These are phyloP conservation scores for Ophonus ardosiacus DNA, from an alignment of 2,888 invertebrate species.

Conservation along the genomic window DNA sequence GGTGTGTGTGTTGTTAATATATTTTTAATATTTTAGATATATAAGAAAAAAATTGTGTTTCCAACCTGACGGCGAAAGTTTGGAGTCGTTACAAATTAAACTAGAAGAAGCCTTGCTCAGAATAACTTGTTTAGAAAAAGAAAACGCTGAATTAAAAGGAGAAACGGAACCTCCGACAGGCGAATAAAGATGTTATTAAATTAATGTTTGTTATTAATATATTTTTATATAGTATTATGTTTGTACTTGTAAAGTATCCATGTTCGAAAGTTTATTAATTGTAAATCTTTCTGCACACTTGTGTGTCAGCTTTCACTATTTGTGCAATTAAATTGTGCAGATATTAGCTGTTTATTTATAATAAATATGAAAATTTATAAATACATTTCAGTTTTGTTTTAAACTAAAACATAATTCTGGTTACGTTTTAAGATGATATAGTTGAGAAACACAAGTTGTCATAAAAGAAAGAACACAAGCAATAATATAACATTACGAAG, in stretches of 20 bases:
- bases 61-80: conserved; percentile 73
- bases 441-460: conserved; percentile 21
- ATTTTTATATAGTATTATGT: conserved; percentile 62
- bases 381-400: conserved; percentile 51
- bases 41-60: conserved; percentile 77
- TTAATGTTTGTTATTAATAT: conserved; percentile 56
- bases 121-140: conserved; percentile 81
- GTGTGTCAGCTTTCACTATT: conserved; percentile 29
- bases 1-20: neutral
- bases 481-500: conserved; percentile 67
- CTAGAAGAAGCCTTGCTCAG: conserved; percentile 80
- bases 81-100: conserved; percentile 73
- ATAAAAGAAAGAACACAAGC: conserved; percentile 8
- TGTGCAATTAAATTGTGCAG: conserved; percentile 55
- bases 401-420: conserved; percentile 22
- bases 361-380: conserved; percentile 63
- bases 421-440: conserved; percentile 30
- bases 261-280: conserved; percentile 52
- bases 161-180: conserved; percentile 54
- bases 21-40: conserved; percentile 73
- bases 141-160: conserved; percentile 73
- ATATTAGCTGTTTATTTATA: conserved; percentile 63
- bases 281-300: conserved; percentile 28
- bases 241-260: conserved; percentile 53
- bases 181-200: conserved; percentile 49